phyloP scores from a whole-genome alignment of 2,797 vertebrate species.

The Muraenolepis orangiensis region DNA sequence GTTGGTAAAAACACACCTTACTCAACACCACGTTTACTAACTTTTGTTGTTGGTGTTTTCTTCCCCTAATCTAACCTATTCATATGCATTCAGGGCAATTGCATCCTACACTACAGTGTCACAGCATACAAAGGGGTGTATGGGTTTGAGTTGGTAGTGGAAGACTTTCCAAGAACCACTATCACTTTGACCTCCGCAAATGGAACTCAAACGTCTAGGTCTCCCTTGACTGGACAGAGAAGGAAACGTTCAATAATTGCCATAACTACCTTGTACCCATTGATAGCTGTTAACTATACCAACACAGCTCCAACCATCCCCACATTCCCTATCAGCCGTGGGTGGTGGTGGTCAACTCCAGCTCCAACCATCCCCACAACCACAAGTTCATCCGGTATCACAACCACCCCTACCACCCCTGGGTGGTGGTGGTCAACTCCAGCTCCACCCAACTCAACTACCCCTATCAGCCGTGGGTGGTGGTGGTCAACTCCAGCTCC shows the following conservation, averaged over 20 bases:
- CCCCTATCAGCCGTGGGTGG: too few relatives aligned
- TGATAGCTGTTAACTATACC: too few relatives aligned
- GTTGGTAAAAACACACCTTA: constrained; percentile 17
- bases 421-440: too few relatives aligned
- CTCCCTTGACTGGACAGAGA: constrained; percentile 3
- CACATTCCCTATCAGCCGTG: too few relatives aligned
- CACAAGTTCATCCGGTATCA: too few relatives aligned
- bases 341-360: too few relatives aligned
- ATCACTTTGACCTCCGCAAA: constrained; percentile 48
- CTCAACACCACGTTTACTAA: too few relatives aligned
- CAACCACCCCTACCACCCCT: too few relatives aligned
- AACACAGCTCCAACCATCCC: neutral
- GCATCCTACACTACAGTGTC: constrained; percentile 36
- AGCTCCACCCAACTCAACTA: too few relatives aligned
- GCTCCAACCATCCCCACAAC: too few relatives aligned
- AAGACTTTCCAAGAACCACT: constrained; percentile 49
- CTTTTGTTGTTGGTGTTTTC: neutral
- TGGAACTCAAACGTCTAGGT: constrained; percentile 22
- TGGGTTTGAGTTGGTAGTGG: constrained; percentile 59
- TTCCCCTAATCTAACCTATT: neutral
- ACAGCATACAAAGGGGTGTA: neutral
- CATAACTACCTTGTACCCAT: neutral
- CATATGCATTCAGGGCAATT: constrained; percentile 9
- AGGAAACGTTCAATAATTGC: neutral
- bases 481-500: too few relatives aligned